Evolutionary conservation across 1,140 invertebrate genomes (phyloP), one percentile per base, ranked within the genome.

Genomic region (Aphaenogaster floridana): DNA sequence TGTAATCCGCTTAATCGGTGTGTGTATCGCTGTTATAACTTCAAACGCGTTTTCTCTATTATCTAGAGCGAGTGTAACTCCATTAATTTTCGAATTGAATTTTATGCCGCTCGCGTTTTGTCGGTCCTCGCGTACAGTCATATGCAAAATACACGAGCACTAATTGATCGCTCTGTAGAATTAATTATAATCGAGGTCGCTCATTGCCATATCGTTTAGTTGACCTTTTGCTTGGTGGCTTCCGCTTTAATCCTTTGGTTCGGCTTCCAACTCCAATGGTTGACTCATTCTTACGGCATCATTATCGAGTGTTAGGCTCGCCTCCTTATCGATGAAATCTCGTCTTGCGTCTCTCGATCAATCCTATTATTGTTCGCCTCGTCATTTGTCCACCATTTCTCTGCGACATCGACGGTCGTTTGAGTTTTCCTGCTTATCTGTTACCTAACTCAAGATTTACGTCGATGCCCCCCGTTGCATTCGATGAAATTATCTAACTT

Each of bases 241-340:
- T 90, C 88, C 79, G 28, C 86, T 89, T 90, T 90, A 90, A 90
- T 52, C 34, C 78, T 57, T 81, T 39, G 57, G 52, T 34, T n/a
- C 57, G 77, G 28, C n/a, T 45, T 63, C 68, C 64, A 59, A 52
- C 42, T 42, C 76, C 57, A 76, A 83, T 48, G 71, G 48, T 79
- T 78, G 86, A 88, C 74, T 90, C 80, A 72, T 88, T 86, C 90
- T 90, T 84, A 83, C 64, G 86, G 86, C 90, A 63, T 90, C 89
- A 80, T 91, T 91, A 91, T 88, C 81, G 86, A 91, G 86, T 86
- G 86, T 86, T 54, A 57, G 69, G 64, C 28, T 90, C 54, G 81
- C 42, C 42, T 86, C 64, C 59, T 81, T 83, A 72, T 81, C 86
- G 50, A 74, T 50, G 64, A 90, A 71, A 90, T 91, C 80, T 86